Conservation (phyloP, 2,797 vertebrate species). For the Dicrostonyx torquatus region DNA sequence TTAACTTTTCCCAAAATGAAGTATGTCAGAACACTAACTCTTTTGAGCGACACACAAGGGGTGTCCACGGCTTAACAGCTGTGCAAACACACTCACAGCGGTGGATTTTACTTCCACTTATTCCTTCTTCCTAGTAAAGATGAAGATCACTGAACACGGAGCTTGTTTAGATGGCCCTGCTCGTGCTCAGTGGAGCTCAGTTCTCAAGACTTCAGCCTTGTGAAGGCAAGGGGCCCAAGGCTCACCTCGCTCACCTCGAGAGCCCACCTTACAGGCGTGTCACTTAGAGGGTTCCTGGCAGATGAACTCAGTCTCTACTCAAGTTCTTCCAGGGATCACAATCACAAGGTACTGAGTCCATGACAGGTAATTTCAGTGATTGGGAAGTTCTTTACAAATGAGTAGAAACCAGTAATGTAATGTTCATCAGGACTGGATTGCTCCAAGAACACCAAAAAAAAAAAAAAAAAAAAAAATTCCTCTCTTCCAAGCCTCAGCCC, state of each 20-base stretch:
- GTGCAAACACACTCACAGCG: neutral
- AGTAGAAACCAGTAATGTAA: neutral
- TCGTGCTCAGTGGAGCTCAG: neutral
- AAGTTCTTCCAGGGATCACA: neutral
- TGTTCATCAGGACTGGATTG: neutral
- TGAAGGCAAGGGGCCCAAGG: neutral
- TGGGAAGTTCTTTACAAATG: neutral
- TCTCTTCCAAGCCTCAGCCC: neutral
- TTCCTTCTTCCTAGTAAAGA: neutral
- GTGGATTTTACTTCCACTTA: neutral
- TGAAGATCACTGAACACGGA: neutral
- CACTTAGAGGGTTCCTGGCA: neutral
- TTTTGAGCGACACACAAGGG: neutral
- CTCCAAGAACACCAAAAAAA: neutral
- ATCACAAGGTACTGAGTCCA: neutral
- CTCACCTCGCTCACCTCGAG: neutral
- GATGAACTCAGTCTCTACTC: neutral
- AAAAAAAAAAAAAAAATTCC: neutral
- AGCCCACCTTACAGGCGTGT: neutral
- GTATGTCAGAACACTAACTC: neutral
- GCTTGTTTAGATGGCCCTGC: neutral
- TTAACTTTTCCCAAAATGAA: neutral
- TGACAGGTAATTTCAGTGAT: neutral
- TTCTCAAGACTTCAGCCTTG: neutral
- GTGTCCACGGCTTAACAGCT: neutral